phyloP scores from a whole-genome alignment of 2,888 invertebrate genomes.

The Neria commutata region DNA sequence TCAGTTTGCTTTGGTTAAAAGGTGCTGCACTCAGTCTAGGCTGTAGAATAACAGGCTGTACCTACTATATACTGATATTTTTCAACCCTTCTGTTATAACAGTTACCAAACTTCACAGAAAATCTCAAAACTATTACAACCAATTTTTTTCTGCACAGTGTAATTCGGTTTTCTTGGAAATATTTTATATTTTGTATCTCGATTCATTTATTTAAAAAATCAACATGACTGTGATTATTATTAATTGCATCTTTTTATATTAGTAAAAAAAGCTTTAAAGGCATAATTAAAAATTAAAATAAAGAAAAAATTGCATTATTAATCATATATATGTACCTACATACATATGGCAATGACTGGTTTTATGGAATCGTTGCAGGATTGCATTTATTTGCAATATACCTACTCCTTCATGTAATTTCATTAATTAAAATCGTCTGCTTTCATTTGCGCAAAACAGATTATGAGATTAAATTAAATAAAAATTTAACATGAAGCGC shows the following conservation, averaged over 20 bases:
- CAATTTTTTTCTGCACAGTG: too few species aligned
- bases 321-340: not conserved
- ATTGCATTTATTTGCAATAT: not conserved
- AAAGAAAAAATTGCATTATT: constrained; percentile 3
- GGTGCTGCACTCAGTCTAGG: too few species aligned
- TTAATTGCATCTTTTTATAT: constrained; percentile 20
- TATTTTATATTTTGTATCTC: too few species aligned
- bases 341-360: constrained; percentile 9
- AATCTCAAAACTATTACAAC: too few species aligned
- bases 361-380: too few species aligned
- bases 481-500: constrained; percentile 24
- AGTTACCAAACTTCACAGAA: too few species aligned
- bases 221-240: constrained; percentile 30
- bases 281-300: constrained; percentile 4
- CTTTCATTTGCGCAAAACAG: constrained; percentile 47
- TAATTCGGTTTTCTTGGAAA: too few species aligned
- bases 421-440: constrained; percentile 55
- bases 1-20: too few species aligned
- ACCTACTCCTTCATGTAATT: constrained; percentile 36
- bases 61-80: too few species aligned
- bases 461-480: constrained; percentile 49
- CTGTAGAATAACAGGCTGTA: too few species aligned
- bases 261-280: not conserved
- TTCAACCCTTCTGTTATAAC: too few species aligned
- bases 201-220: too few species aligned